Conservation (phyloP, 2,113 vertebrate species). For the Cariama cristata region DNA sequence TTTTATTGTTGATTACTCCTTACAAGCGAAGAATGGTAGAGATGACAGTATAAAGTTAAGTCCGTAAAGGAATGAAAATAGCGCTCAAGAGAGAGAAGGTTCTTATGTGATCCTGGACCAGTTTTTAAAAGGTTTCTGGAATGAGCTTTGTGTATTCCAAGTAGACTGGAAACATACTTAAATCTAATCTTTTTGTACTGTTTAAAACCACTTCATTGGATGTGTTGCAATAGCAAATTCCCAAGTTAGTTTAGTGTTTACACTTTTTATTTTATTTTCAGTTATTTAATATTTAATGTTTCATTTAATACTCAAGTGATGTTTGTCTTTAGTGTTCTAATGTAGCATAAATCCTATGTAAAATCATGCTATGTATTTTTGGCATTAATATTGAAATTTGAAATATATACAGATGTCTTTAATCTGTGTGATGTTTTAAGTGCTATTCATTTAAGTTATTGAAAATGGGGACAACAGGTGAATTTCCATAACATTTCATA, state of each 20-base stretch:
- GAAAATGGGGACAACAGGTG: slow-evolving; percentile 73
- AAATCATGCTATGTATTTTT: slow-evolving; percentile 99
- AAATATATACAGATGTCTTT: slow-evolving; percentile 93
- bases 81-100: slow-evolving; percentile 44
- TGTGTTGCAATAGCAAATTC: slow-evolving; percentile 96
- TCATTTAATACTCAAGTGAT: slow-evolving; percentile 95
- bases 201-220: slow-evolving; percentile 96
- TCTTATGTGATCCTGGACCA: slow-evolving; percentile 75
- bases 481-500: slow-evolving; percentile 75
- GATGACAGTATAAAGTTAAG: slow-evolving; percentile 52
- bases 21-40: slow-evolving; percentile 37
- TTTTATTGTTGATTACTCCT: slow-evolving; percentile 62
- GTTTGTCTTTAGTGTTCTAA: slow-evolving; percentile 95
- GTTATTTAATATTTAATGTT: slow-evolving; percentile 99
- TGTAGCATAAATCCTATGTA: slow-evolving; percentile 96
- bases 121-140: slow-evolving; percentile 78
- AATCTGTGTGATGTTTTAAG: slow-evolving; percentile 81
- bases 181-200: slow-evolving; percentile 93
- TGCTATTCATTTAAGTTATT: slow-evolving; percentile 79
- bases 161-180: slow-evolving; percentile 90
- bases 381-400: slow-evolving; percentile 96
- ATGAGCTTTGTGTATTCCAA: slow-evolving; percentile 89
- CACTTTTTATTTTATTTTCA: slow-evolving; percentile 91
- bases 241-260: slow-evolving; percentile 97
- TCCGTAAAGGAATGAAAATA: slow-evolving; percentile 45